Base-by-base conservation (phyloP, 2,797 vertebrate species). In the Poecilia wingei region DNA sequence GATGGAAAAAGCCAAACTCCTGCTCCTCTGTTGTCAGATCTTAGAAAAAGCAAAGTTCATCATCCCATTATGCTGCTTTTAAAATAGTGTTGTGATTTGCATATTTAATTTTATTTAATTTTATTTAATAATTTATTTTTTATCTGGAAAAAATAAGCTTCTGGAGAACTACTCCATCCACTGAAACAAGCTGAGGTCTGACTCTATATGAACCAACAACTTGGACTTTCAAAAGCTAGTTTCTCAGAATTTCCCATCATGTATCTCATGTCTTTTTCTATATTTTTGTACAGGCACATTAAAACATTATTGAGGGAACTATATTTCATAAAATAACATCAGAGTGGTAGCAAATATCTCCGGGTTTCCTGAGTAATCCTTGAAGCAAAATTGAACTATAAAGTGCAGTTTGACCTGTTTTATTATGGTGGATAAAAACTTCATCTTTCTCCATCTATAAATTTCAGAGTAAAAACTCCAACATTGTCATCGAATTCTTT, bases 401-500 rank as follows among this genome's bases (percentile, higher is more conserved):
- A 25, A 5, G 0, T 45, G 59, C 64, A 49, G 51, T 69, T 14
- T 57, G 74, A 76, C 45, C 36, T 76, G 28, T 73, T 55, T 75
- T 49, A 73, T 66, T 46, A 41, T 53, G 43, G 49, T 72, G 31
- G 8, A 22, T 8, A 77, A 47, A 77, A 18, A 46, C 73, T 31
- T n/a, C 41, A 74, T 31, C 57, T 70, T 66, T 72, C n/a, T 77
- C 72, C 79, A 39, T 70, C 71, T 47, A 43, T 74, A 78, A 68
- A 77, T 74, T 49, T 88, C 71, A 39, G 8, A 41, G 64, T 41
- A 41, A 73, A 87, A 82, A 72, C 28, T 78, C 33, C 46, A 53
- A 28, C n/a, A 66, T 14, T 66, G 66, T 79, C 82, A 77, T 70
- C 36, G 33, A 55, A 79, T 64, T 73, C 76, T 74, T 79, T 82